A percentile compares a stretch with the other conserved stretches of the same genome.
phyloP scores from a whole-genome alignment of 1,140 invertebrate species.

The Cotesia glomerata region DNA sequence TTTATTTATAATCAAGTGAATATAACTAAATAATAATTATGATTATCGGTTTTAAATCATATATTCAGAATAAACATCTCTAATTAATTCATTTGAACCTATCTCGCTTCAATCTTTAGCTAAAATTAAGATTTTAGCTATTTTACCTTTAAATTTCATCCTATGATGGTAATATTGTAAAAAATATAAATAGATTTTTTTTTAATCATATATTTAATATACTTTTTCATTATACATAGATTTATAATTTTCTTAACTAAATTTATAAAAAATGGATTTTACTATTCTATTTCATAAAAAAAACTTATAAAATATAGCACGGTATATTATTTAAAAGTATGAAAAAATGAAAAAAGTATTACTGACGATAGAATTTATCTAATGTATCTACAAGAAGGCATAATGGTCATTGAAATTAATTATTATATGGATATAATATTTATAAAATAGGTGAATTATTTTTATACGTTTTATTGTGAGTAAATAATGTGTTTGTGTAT shows the following conservation, averaged over 20 bases:
- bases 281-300: slow-evolving; percentile 9
- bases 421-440: slow-evolving; percentile 46
- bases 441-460: slow-evolving; percentile 40
- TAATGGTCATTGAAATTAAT: no score
- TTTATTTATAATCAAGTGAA: slow-evolving; percentile 81
- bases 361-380: no score
- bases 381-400: no score
- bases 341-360: no score
- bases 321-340: no score
- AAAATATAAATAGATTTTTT: background rate
- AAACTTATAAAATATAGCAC: slow-evolving; percentile 33
- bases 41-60: slow-evolving; percentile 17
- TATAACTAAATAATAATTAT: background rate
- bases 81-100: slow-evolving; percentile 40
- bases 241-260: slow-evolving; percentile 46
- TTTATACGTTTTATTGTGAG: slow-evolving; percentile 20
- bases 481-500: background rate
- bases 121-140: no score
- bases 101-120: slow-evolving; percentile 44
- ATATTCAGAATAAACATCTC: slow-evolving; percentile 8
- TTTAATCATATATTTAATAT: slow-evolving; percentile 37
- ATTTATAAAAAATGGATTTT: slow-evolving; percentile 40
- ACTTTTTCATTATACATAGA: slow-evolving; percentile 37
- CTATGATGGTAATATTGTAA: no score
- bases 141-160: no score